Evolutionary conservation across 2,113 vertebrate genomes (phyloP).

Genomic region (Dipodomys spectabilis): DNA sequence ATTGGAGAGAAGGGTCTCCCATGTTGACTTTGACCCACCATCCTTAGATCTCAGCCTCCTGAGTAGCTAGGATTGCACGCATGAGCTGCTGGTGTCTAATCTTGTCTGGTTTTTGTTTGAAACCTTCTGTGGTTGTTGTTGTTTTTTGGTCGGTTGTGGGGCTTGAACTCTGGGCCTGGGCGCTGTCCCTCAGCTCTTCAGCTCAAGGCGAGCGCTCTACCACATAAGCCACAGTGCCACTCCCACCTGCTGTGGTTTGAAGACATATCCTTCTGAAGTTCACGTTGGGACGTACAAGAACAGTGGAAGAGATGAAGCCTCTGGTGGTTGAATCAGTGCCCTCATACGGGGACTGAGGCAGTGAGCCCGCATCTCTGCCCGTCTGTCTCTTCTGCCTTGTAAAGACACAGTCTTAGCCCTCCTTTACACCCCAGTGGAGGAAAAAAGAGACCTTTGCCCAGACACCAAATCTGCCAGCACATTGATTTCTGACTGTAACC

Average conservation of each 20-base stretch:
- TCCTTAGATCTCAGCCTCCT: too few relatives aligned
- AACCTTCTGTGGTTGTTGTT: neutral
- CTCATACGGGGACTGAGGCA: fast-evolving
- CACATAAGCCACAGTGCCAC: too few relatives aligned
- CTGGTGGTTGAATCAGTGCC: neutral
- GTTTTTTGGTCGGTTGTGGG: too few relatives aligned
- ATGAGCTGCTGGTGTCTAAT: too few relatives aligned
- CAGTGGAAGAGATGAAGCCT: neutral
- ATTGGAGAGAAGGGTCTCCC: too few relatives aligned
- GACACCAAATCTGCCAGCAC: neutral
- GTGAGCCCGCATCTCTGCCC: neutral
- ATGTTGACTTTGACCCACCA: too few relatives aligned
- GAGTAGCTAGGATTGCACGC: too few relatives aligned
- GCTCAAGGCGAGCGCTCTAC: too few relatives aligned
- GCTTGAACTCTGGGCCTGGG: too few relatives aligned
- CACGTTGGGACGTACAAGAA: neutral
- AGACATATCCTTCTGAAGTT: neutral
- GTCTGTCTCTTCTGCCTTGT: neutral
- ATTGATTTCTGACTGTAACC: neutral
- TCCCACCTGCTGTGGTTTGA: neutral
- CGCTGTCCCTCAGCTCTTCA: too few relatives aligned
- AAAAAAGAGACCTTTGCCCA: neutral
- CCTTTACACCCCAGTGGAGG: neutral
- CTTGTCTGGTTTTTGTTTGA: neutral
- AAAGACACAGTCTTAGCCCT: neutral